phyloP scores from a whole-genome alignment of 2,797 vertebrate species.

The Paguma larvata region DNA sequence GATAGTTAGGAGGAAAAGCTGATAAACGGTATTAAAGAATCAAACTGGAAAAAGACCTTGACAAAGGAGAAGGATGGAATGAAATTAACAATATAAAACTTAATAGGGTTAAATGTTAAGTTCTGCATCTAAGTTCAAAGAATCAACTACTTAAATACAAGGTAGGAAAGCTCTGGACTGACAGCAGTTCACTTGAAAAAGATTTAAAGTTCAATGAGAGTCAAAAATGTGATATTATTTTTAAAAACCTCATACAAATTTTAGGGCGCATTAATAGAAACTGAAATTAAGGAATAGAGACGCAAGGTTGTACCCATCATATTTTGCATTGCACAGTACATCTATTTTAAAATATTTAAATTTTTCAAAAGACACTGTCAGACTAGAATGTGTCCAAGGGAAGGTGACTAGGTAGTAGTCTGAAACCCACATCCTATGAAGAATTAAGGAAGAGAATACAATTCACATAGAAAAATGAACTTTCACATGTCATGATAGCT shows the following conservation, averaged over 20 bases:
- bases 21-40: slow-evolving; percentile 64
- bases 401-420: neutral
- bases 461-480: slow-evolving; percentile 43
- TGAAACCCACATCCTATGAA: neutral
- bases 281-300: slow-evolving; percentile 27
- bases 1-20: slow-evolving; percentile 59
- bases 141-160: slow-evolving; percentile 83
- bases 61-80: slow-evolving; percentile 72
- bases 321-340: neutral
- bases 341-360: slow-evolving; percentile 59
- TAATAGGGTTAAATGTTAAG: slow-evolving; percentile 84
- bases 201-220: slow-evolving; percentile 79
- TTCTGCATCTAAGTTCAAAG: slow-evolving; percentile 81
- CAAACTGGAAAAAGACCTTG: slow-evolving; percentile 83
- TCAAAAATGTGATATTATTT: slow-evolving; percentile 75
- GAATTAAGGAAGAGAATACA: slow-evolving; percentile 23
- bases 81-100: slow-evolving; percentile 77
- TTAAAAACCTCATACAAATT: slow-evolving; percentile 53
- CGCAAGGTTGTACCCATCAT: neutral
- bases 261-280: slow-evolving; percentile 76
- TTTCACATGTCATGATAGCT: neutral
- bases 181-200: slow-evolving; percentile 81
- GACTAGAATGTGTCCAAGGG: slow-evolving; percentile 18
- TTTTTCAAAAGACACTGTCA: neutral
- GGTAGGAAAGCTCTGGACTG: slow-evolving; percentile 74